Conservation (phyloP, 2,888 invertebrate genomes). For the Lycaena phlaeas region DNA sequence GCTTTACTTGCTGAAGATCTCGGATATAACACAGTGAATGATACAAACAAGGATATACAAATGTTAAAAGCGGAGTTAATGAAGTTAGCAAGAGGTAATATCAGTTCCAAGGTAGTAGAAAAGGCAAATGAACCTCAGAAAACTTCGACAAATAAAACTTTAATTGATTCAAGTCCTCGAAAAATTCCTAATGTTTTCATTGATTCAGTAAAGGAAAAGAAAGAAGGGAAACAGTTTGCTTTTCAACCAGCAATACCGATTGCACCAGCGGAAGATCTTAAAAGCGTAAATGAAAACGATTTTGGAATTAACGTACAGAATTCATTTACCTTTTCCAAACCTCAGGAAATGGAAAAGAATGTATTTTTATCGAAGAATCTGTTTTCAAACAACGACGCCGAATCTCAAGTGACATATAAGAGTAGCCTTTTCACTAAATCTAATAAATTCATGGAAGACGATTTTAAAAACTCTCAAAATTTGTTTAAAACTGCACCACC, state of each 20-base stretch:
- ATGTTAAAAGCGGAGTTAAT: conserved; percentile 44
- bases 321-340: conserved; percentile 54
- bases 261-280: conserved; percentile 38
- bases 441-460: conserved; percentile 11
- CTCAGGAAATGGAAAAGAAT: conserved; percentile 30
- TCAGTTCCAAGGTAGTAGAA: conserved; percentile 24
- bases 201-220: conserved; percentile 18
- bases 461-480: conserved; percentile 18
- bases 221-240: conserved; percentile 34
- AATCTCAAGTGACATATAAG: neutral
- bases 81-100: conserved; percentile 37
- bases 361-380: conserved; percentile 12
- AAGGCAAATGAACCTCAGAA: conserved; percentile 22
- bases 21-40: conserved; percentile 54
- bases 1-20: conserved; percentile 69
- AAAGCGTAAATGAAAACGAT: conserved; percentile 43
- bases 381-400: conserved; percentile 8
- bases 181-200: conserved; percentile 23
- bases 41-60: conserved; percentile 51
- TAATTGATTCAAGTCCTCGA: conserved; percentile 27
- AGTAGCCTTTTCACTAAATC: conserved; percentile 14
- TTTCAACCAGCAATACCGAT: conserved; percentile 56
- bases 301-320: conserved; percentile 33
- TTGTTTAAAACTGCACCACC: conserved; percentile 20
- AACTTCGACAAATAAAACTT: conserved; percentile 23